Base-by-base conservation (phyloP, 1,140 invertebrate species). In the Hermetia illucens region DNA sequence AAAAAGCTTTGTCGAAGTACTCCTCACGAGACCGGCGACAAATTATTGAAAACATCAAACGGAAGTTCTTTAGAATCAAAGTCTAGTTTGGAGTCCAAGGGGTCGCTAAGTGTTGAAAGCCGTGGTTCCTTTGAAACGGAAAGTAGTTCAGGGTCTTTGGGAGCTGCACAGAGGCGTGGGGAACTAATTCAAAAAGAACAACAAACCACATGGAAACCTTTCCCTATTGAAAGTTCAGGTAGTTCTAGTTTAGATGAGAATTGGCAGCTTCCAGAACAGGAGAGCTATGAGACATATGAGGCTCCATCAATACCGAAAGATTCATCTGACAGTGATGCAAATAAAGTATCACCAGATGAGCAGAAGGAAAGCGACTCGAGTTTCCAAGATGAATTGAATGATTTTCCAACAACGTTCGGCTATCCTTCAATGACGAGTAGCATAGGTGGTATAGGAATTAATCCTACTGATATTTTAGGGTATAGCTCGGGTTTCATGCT, bases 241-340 rank as follows among this genome's bases (percentile, higher is more conserved):
- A 80, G 74, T 36, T 84, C 81, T 2, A 86, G 82, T 56, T 71
- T 83, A 21, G 83, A 88, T 55, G 82, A 86, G 52, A 79, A 75
- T 8, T 78, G 79, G 67, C 71, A 79, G 40, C 77, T 80, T 16
- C 74, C 75, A 36, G 81, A 86, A 55, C 77, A 79, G 22, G 76
- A 76, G 41, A 66, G 66, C 15, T 74, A 72, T 45, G 73, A 74
- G 48, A 67, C 66, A 34, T 58, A 66, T 15, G 65, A 66, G 44
- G 49, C 48, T n/a, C 52, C 56, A 24, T 46, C 61, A 47, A 38
- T 68, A 37, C 38, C 70, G 46, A 45, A 55, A 1, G 64, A 68
- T 24, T 58, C 55, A 4, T 58, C 55, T 1, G 55, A 58, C 22
- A 58, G 55, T 33, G 55, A 58, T 20, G 25, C 56, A 0, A 58